Evolutionary conservation across 2,113 vertebrate genomes (phyloP), one percentile per base, ranked within the genome.

Genomic region (Scalopus aquaticus): DNA sequence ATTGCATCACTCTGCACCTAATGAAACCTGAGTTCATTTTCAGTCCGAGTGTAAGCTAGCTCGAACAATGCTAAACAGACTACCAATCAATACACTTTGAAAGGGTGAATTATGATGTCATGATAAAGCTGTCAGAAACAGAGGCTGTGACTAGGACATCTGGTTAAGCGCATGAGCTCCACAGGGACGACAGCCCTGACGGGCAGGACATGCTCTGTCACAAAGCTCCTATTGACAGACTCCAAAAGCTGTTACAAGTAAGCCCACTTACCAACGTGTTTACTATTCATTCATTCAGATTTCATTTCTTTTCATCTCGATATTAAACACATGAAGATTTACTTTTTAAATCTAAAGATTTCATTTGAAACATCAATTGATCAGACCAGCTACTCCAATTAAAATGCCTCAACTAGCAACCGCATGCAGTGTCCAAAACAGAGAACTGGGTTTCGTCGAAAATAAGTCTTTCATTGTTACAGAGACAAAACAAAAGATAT

Each of bases 211-310:
- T 1, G 19, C 9, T 35, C 15, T 30, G 28, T 4, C 1, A n/a
- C 58, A 49, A 15, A 8, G 2, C 22, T 24, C 35, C 65, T 30
- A 72, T 24, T 69, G 24, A 15, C 37, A 11, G 5, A 37, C 51
- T 85, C 88, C 1, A 85, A 70, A 65, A 81, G 13, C 22, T 80
- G 30, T 90, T 79, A 42, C 80, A 96, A 91, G 56, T 19, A 93
- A 87, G n/a, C 95, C 60, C 19, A 15, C 78, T 92, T 37, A 87
- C 46, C 89, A 96, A 86, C 70, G 58, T 91, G 82, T 94, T 95
- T 96, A 73, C 94, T 94, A 28, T 95, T 92, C 93, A 10, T 42
- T 74, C 58, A 54, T 1, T 39, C 9, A 46, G 3, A 64, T 65
- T 67, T 93, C 16, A 83, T 93, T 72, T 89, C 42, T 76, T 86